phyloP scores from a whole-genome alignment of 2,113 vertebrate genomes.

The Bos javanicus region DNA sequence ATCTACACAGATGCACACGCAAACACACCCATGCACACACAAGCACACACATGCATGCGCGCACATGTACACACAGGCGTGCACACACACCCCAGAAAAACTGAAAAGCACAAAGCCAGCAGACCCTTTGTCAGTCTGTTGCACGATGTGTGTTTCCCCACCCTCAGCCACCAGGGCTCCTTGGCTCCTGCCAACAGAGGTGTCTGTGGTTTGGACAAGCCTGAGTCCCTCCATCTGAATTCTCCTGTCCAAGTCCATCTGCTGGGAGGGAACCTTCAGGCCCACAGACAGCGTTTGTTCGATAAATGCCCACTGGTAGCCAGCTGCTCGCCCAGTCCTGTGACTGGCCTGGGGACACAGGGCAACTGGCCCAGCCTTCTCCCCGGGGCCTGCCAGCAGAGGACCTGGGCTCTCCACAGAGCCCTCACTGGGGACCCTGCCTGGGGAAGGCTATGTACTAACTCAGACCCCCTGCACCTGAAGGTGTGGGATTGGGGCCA shows the following conservation, averaged over 20 bases:
- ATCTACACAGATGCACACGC: background rate
- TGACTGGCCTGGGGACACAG: background rate
- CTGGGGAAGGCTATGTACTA: background rate
- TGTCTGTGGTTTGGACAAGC: background rate
- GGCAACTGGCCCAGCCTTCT: too few species aligned
- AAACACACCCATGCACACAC: background rate
- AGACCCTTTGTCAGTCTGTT: background rate
- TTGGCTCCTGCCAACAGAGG: background rate
- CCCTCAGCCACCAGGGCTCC: background rate
- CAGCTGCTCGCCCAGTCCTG: background rate
- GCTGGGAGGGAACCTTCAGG: background rate
- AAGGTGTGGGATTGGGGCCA: background rate
- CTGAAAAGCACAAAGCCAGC: background rate
- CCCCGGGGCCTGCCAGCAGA: background rate
- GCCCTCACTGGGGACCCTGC: background rate
- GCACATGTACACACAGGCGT: accelerated
- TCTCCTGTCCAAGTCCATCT: background rate
- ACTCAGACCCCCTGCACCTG: background rate
- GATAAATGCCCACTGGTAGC: background rate
- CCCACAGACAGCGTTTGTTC: background rate
- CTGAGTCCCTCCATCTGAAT: background rate
- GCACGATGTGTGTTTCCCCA: background rate
- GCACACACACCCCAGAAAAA: background rate
- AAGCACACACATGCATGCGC: background rate
- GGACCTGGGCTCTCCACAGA: background rate